Conservation (phyloP, 2,113 vertebrate species). For the Melanocharis versteri region DNA sequence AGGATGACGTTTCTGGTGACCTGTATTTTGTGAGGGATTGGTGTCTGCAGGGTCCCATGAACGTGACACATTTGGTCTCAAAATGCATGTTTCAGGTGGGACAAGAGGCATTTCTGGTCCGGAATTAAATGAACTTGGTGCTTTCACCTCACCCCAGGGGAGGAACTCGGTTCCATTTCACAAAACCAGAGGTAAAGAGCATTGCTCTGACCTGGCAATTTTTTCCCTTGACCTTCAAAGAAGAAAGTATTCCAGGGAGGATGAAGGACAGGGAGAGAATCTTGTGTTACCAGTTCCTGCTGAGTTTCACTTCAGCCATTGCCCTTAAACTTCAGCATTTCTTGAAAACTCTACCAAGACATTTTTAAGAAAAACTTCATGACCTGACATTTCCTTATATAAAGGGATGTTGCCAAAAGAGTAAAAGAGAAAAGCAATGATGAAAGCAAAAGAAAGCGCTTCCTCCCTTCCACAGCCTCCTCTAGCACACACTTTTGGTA, state of each 20-base stretch:
- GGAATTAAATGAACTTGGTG: background rate
- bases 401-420: background rate
- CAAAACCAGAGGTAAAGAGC: background rate
- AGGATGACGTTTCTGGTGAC: background rate
- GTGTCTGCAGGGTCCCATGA: background rate
- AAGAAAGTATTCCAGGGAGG: background rate
- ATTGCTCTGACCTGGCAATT: background rate
- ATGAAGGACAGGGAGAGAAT: background rate
- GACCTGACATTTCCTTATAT: background rate
- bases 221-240: background rate
- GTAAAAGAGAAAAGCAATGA: background rate
- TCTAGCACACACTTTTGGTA: accelerated
- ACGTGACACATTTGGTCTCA: background rate
- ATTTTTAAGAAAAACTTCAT: background rate
- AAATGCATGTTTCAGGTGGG: background rate
- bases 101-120: background rate
- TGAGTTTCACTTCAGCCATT: background rate
- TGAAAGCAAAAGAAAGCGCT: background rate
- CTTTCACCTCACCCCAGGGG: background rate
- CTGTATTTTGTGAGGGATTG: background rate
- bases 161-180: background rate
- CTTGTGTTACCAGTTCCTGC: background rate
- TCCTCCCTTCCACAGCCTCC: background rate
- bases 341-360: background rate
- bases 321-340: background rate